Percentiles rank a stretch among this genome's conserved stretches.
These are phyloP conservation scores for Cuniculus paca DNA, from an alignment of 2,797 vertebrate species.

Conservation along the genomic window DNA sequence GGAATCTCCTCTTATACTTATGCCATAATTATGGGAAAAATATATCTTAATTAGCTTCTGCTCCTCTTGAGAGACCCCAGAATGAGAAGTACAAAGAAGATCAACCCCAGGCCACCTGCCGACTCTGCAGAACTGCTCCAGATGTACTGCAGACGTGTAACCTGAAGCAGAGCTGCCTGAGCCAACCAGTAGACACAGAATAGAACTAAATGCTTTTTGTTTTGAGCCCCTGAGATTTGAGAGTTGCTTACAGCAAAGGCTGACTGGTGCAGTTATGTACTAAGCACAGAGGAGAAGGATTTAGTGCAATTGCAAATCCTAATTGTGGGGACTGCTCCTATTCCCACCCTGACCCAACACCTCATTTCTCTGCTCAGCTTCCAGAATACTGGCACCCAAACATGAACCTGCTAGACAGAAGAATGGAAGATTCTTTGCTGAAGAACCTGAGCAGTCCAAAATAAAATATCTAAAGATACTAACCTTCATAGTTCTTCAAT, in stretches of 20 bases:
- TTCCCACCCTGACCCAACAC: not conserved
- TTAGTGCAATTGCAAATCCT: constrained; percentile 16
- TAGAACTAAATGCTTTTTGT: constrained; percentile 30
- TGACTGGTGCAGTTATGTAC: constrained; percentile 2
- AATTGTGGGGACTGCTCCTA: not conserved
- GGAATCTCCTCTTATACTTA: not conserved
- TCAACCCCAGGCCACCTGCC: not conserved
- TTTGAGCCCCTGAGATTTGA: constrained; percentile 34
- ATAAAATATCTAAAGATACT: constrained; percentile 41
- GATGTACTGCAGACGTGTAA: not conserved
- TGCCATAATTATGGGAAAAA: not conserved
- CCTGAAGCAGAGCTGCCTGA: not conserved
- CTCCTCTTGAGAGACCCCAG: not conserved
- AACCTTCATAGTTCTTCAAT: not conserved
- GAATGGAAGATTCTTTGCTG: constrained; percentile 28
- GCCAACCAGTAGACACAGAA: not conserved
- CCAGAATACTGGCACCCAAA: not conserved
- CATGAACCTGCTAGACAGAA: not conserved
- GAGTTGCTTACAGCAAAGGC: not conserved
- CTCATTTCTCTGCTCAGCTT: constrained; percentile 47
- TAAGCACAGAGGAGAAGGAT: not conserved
- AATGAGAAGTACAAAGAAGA: not conserved
- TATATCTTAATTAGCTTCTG: constrained; percentile 18
- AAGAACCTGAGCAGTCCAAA: constrained; percentile 12
- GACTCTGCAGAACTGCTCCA: not conserved